Conservation (phyloP, 2,888 invertebrate species). For the Zhuqinia jingwanae region DNA sequence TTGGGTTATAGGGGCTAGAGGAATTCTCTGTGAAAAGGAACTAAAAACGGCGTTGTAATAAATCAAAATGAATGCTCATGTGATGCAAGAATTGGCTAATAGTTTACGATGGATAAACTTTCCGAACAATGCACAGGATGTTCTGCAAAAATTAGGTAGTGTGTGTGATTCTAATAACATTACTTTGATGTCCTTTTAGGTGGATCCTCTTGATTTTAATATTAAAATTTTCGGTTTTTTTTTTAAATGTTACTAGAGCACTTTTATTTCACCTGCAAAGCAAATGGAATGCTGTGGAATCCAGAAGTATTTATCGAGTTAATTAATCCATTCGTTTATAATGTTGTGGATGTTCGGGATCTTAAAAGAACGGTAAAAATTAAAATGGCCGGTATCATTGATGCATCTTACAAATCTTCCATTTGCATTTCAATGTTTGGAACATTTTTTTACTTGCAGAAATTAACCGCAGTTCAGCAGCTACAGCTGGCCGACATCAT, state of each 20-base stretch:
- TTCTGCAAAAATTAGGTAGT: constrained; percentile 72
- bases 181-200: no score
- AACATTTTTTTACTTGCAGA: constrained; percentile 41
- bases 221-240: no score
- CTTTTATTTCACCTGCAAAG: constrained; percentile 68
- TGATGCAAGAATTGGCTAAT: constrained; percentile 49
- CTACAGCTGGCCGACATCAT: constrained; percentile 68
- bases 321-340: constrained; percentile 73
- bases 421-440: no score
- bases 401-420: no score
- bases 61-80: constrained; percentile 58
- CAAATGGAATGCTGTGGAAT: constrained; percentile 66
- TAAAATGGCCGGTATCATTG: neutral
- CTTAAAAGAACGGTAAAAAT: constrained; percentile 67
- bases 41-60: no score
- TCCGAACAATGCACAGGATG: constrained; percentile 68
- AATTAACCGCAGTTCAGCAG: constrained; percentile 67
- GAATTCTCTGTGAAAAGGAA: no score
- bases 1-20: no score
- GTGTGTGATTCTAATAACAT: neutral
- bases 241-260: constrained; percentile 69
- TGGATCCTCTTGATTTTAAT: no score
- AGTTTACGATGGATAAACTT: constrained; percentile 66
- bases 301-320: constrained; percentile 68
- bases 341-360: constrained; percentile 61